These are phyloP conservation scores for Melanophora roralis DNA, from an alignment of 2,888 invertebrate species.

Conservation along the genomic window DNA sequence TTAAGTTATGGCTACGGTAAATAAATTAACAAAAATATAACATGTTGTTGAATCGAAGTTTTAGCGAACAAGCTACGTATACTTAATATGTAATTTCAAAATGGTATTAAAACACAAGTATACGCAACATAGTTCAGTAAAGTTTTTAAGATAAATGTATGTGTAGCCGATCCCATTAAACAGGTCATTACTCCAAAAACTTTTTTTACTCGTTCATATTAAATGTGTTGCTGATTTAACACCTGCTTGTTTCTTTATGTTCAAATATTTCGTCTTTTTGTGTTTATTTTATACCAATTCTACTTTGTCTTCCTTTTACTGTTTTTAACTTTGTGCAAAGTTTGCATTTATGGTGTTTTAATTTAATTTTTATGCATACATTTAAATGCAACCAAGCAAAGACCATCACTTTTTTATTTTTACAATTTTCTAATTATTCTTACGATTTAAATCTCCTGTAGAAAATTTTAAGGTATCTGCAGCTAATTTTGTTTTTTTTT, in stretches of 20 bases:
- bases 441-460: neutral
- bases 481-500: conserved; percentile 2
- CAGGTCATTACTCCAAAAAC: neutral
- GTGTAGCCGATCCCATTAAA: conserved; percentile 9
- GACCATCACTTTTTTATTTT: conserved; percentile 4
- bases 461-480: conserved; percentile 14
- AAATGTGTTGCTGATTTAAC: conserved; percentile 55
- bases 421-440: neutral
- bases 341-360: conserved; percentile 59
- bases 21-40: too few relatives aligned
- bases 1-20: too few relatives aligned
- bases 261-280: conserved; percentile 33
- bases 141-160: too few relatives aligned
- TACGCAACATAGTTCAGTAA: too few relatives aligned
- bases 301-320: neutral
- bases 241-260: conserved; percentile 54
- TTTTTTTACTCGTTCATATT: conserved; percentile 4
- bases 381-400: conserved; percentile 48
- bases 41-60: too few relatives aligned
- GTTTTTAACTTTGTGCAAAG: conserved; percentile 45
- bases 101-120: too few relatives aligned
- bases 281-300: neutral
- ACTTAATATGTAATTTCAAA: too few relatives aligned
- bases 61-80: too few relatives aligned
- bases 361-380: conserved; percentile 59